Evolutionary conservation across 2,888 invertebrate species (phyloP), one percentile per base, ranked within the genome.

Genomic region (Liodrosophila aerea): DNA sequence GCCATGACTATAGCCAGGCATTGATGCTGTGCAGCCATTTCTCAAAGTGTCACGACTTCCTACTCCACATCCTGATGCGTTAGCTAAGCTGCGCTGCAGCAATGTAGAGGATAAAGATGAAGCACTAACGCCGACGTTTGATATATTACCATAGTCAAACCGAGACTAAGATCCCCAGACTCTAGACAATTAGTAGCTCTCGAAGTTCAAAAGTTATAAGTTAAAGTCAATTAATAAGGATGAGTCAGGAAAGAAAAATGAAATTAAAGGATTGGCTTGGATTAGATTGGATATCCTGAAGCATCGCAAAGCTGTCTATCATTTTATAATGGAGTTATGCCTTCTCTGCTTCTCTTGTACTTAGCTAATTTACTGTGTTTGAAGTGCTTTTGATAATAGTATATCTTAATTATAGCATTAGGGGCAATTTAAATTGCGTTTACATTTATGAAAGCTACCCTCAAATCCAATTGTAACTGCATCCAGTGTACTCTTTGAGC

Each of bases 391-490:
- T 45, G 5, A 40, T 12, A 31, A 12, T 18, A 36, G 13, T 13
- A 18, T 29, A 37, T 46, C 34, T 18, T 51, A 51, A 49, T 64
- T 37, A 67, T 59, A 29, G 59, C 67, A 70, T 71, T 58, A 59
- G 45, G 46, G 54, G 39, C 59, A 47, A 59, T 56, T 65, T 52
- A 8, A 31, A 31, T 8, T 41, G 33, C 56, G 53, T 45, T 57
- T 58, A 40, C 40, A 36, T 56, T 54, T 51, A 43, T 65, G 30
- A 47, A 63, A 51, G 57, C 27, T 34, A 36, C 27, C 12, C 34
- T 47, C 60, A 69, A 70, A 73, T 73, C 56, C 61, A 69, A 88
- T 65, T 81, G 81, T 64, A 82, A 76, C 80, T 87, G 78, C 46
- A 59, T 50, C 54, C n/a, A 11, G n/a, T n/a, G n/a, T n/a, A n/a